Conservation (phyloP, 2,888 invertebrate genomes). For the Phasia obesa region DNA sequence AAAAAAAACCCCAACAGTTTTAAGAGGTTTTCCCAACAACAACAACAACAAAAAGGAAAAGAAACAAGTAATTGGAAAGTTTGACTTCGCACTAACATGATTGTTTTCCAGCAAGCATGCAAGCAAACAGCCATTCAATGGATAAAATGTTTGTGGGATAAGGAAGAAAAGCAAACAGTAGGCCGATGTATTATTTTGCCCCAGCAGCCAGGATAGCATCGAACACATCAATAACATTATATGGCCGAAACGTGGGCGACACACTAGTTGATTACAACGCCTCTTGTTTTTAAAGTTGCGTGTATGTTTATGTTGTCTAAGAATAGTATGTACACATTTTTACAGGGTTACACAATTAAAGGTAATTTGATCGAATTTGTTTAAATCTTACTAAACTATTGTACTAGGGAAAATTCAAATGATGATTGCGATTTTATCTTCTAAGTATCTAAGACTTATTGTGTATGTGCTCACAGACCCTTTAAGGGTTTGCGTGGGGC, state of each 20-base stretch:
- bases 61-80: conserved; percentile 38
- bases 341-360: conserved; percentile 16
- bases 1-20: conserved; percentile 61
- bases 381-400: not conserved
- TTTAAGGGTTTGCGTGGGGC: too few species aligned
- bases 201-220: conserved; percentile 48
- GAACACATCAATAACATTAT: conserved; percentile 64
- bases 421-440: too few species aligned
- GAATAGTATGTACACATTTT: not conserved
- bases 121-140: conserved; percentile 11
- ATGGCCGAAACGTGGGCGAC: conserved; percentile 66
- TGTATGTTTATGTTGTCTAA: conserved; percentile 1
- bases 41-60: too few species aligned
- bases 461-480: too few species aligned
- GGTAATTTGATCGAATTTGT: not conserved
- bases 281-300: conserved; percentile 46
- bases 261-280: conserved; percentile 58
- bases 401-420: not conserved
- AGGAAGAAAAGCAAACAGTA: conserved; percentile 26
- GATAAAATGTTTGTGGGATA: not conserved
- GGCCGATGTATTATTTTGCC: conserved; percentile 32
- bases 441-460: too few species aligned
- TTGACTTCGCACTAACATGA: conserved; percentile 42
- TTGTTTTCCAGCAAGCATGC: conserved; percentile 23
- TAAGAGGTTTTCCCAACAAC: conserved; percentile 17